Base-by-base conservation (phyloP, 2,113 vertebrate genomes). In the Caretta caretta region DNA sequence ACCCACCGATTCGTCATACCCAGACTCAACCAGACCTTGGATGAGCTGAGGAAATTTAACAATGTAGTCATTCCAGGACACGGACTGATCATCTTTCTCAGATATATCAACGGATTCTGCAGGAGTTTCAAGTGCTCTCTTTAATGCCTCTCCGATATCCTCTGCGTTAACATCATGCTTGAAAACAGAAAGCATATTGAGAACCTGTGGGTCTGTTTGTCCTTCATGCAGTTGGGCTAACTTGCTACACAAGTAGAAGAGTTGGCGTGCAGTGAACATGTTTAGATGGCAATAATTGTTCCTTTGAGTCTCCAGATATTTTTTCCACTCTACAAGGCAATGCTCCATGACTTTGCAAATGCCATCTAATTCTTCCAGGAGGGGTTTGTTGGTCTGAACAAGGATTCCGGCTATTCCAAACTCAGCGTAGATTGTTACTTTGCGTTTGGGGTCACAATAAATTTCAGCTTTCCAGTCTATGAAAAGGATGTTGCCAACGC, bases 401-500 rank as follows among this genome's bases (percentile, higher is more conserved):
- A 86, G 72, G 83, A 88, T 87, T 3, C 62, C 86, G 51, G 97
- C 87, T 6, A 97, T 93, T 2, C 51, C 49, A 90, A 98, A 98
- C 35, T 92, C 90, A 1, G 97, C 84, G 38, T 22, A 89, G 90
- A 99, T 96, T 84, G 97, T 98, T 14, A 96, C 97, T 10, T 86
- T 65, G 22, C 90, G 81, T 2, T 91, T 31, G 6, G 81, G 59
- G 90, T 90, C 84, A 96, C 98, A 99, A 51, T 82, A 88, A 76
- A 98, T 93, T 27, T 90, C 57, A 16, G 98, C 98, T 9, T 59
- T 86, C 98, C 98, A 98, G 11, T 98, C 72, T 13, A 90, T 95
- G 95, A 98, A 98, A 25, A 99, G 97, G 96, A 98, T 97, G 92
- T 98, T 99, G 7, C 98, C 98, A 29, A 98, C 93, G 25, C 90